A percentile compares a stretch with the other conserved stretches of the same genome.
phyloP scores from a whole-genome alignment of 2,888 invertebrate genomes.

The Chelonus formosanus region DNA sequence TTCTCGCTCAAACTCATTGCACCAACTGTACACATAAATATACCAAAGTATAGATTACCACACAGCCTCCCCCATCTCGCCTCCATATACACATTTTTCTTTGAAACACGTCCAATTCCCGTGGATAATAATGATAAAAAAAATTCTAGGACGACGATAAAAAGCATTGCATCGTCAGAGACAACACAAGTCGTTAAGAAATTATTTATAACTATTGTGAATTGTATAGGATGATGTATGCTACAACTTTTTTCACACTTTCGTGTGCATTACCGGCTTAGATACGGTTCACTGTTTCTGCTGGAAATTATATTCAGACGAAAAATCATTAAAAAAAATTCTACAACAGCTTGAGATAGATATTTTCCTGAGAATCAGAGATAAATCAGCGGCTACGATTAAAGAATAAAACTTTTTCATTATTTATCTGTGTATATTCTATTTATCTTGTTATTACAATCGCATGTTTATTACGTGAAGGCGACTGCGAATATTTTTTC shows the following conservation, averaged over 20 bases:
- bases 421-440: too few relatives aligned
- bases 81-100: constrained; percentile 2
- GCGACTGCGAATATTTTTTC: too few relatives aligned
- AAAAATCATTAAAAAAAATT: too few relatives aligned
- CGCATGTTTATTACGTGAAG: too few relatives aligned
- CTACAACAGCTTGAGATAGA: too few relatives aligned
- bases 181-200: constrained; percentile 35
- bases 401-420: too few relatives aligned
- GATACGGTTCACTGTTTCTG: too few relatives aligned
- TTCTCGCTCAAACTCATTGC: constrained; percentile 8
- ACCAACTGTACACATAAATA: background rate
- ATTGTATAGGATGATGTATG: constrained; percentile 22
- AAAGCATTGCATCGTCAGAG: constrained; percentile 26
- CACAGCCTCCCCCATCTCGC: constrained; percentile 1
- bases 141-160: constrained; percentile 21
- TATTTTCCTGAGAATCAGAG: too few relatives aligned
- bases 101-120: constrained; percentile 24
- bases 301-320: too few relatives aligned
- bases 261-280: background rate
- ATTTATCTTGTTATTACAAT: too few relatives aligned
- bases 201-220: constrained; percentile 37
- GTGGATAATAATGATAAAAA: constrained; percentile 18
- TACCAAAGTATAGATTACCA: constrained; percentile 22
- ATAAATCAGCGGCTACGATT: too few relatives aligned
- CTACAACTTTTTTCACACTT: constrained; percentile 15